phyloP scores from a whole-genome alignment of 2,113 vertebrate species.

The Rattus rattus region DNA sequence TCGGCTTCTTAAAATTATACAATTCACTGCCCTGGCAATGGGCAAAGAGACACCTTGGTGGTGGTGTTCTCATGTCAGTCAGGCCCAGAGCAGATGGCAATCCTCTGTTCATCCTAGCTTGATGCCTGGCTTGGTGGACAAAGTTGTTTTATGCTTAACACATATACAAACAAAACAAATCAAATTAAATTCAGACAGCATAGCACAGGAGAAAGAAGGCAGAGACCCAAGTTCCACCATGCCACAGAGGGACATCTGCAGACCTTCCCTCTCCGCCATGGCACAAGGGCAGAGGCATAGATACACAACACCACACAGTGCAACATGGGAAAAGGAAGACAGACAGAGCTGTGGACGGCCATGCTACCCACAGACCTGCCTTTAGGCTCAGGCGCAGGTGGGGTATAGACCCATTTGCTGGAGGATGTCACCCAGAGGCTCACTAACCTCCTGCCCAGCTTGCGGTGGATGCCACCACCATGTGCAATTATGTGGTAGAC shows the following conservation, averaged over 20 bases:
- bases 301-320: neutral
- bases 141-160: neutral
- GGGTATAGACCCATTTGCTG: neutral
- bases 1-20: conserved; percentile 53
- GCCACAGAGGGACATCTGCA: neutral
- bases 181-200: neutral
- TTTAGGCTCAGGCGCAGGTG: neutral
- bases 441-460: neutral
- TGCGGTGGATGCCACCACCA: neutral
- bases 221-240: neutral
- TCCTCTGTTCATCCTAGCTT: neutral
- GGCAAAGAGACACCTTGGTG: neutral
- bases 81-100: neutral
- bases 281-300: neutral
- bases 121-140: neutral
- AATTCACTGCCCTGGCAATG: neutral
- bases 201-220: neutral
- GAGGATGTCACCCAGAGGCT: neutral
- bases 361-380: neutral
- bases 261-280: neutral
- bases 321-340: no score
- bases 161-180: neutral
- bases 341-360: neutral
- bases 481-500: neutral
- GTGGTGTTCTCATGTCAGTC: neutral